A percentile compares a stretch with the other conserved stretches of the same genome.
phyloP scores from a whole-genome alignment of 2,113 vertebrate genomes.

The Piprites chloris region DNA sequence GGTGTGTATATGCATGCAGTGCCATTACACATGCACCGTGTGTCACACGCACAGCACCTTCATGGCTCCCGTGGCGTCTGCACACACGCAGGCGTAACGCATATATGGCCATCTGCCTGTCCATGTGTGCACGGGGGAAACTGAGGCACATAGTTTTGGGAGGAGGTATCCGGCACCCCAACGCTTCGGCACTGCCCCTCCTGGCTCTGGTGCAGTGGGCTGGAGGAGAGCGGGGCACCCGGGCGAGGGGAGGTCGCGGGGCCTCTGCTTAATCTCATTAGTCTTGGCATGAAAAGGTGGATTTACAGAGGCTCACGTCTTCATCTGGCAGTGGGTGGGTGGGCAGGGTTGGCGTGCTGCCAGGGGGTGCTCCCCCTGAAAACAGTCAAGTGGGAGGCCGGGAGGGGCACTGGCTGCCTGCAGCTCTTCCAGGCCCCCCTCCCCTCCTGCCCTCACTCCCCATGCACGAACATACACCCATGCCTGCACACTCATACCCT shows the following conservation, averaged over 20 bases:
- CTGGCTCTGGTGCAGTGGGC: background rate
- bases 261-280: constrained; percentile 53
- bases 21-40: rapidly evolving
- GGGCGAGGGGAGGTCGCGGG: rapidly evolving
- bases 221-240: rapidly evolving
- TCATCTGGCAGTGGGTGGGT: background rate
- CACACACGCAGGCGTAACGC: rapidly evolving
- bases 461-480: rapidly evolving
- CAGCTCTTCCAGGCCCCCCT: background rate
- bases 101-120: rapidly evolving
- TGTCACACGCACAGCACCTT: rapidly evolving
- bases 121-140: background rate
- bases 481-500: rapidly evolving
- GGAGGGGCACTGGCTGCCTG: background rate
- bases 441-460: background rate
- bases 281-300: constrained; percentile 33
- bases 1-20: background rate
- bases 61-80: background rate
- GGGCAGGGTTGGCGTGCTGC: background rate
- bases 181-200: background rate
- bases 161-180: rapidly evolving
- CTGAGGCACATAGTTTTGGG: background rate
- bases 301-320: constrained; percentile 3
- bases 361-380: background rate
- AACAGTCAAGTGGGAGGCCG: rapidly evolving